Evolutionary conservation across 2,113 vertebrate species (phyloP).

Genomic region (Periophthalmus modestus): DNA sequence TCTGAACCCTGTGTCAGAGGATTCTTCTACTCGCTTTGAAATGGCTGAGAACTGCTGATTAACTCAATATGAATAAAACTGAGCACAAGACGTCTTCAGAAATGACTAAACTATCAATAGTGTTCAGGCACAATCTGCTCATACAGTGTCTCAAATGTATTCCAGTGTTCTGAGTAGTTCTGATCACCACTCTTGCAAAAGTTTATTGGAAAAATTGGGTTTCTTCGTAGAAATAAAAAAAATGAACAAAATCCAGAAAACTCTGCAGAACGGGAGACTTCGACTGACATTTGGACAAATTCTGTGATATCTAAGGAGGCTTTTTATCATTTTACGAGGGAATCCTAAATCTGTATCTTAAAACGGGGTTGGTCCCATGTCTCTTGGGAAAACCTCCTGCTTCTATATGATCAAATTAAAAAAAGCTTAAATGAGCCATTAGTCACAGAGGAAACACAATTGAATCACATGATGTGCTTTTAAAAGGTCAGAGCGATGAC

Average conservation of each 20-base stretch:
- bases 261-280: not conserved
- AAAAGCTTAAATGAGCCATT: not conserved
- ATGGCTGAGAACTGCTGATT: constrained; percentile 50
- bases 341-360: not conserved
- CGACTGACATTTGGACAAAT: not conserved
- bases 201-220: not conserved
- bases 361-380: not conserved
- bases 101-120: constrained; percentile 25
- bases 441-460: not conserved
- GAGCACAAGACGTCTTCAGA: constrained; percentile 8
- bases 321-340: not conserved
- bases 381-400: not conserved
- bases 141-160: not conserved
- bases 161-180: not conserved
- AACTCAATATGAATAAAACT: constrained; percentile 33
- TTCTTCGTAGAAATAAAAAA: not conserved
- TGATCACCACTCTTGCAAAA: not conserved
- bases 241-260: no score
- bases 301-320: not conserved
- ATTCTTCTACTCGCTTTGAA: constrained; percentile 40
- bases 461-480: not conserved
- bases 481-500: constrained; percentile 3
- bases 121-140: constrained; percentile 4
- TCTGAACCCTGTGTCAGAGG: constrained; percentile 33
- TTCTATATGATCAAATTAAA: not conserved